These are phyloP conservation scores for Pterostichus niger DNA, from an alignment of 2,888 invertebrate species.

Conservation along the genomic window DNA sequence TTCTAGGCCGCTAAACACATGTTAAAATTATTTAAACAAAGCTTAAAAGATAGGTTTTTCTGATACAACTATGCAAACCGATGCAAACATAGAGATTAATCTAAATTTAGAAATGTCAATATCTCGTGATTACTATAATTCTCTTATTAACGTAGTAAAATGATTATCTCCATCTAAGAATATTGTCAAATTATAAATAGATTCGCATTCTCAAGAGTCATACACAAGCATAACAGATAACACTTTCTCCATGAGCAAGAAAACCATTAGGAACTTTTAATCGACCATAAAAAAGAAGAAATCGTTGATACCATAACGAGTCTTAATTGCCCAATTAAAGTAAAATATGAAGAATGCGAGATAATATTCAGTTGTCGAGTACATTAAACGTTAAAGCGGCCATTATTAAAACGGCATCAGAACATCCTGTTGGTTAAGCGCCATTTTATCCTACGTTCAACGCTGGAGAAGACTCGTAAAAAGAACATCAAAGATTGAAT, in stretches of 20 bases:
- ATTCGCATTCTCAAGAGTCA: constrained; percentile 25
- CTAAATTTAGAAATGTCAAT: no score
- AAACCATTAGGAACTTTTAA: constrained; percentile 50
- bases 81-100: no score
- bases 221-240: constrained; percentile 30
- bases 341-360: constrained; percentile 61
- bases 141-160: no score
- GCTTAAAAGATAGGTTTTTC: no score
- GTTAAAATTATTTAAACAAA: no score
- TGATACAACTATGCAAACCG: no score
- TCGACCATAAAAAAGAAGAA: constrained; percentile 60
- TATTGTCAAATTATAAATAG: constrained; percentile 8
- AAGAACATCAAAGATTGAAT: constrained; percentile 55
- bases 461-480: constrained; percentile 40
- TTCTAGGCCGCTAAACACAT: no score
- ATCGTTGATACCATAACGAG: constrained; percentile 63
- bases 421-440: constrained; percentile 57
- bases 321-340: constrained; percentile 65
- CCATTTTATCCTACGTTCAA: constrained; percentile 48
- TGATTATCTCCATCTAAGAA: no score
- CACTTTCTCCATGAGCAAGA: constrained; percentile 40
- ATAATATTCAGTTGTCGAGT: constrained; percentile 62
- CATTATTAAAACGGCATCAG: constrained; percentile 61
- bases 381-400: constrained; percentile 54
- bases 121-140: no score